phyloP scores from a whole-genome alignment of 2,113 vertebrate genomes.

The Psilopogon haemacephalus region DNA sequence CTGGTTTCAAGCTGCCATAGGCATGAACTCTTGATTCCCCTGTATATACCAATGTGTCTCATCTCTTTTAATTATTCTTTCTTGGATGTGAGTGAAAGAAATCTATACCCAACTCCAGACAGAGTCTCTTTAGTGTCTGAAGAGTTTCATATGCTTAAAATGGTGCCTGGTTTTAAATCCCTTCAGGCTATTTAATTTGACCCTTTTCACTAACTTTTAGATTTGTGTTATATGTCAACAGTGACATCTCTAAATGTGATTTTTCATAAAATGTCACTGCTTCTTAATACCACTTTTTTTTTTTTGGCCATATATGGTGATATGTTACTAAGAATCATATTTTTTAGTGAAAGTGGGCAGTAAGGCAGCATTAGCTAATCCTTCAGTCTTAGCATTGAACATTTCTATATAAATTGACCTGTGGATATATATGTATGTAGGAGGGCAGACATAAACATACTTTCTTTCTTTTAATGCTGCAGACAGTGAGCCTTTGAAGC shows the following conservation, averaged over 20 bases:
- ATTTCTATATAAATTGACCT: not conserved
- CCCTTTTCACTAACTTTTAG: not conserved
- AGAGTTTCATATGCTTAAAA: constrained; percentile 15
- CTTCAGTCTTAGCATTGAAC: too few species aligned
- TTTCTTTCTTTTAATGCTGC: not conserved
- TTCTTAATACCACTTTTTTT: not conserved
- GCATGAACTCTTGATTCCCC: not conserved
- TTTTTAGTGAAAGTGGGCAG: not conserved
- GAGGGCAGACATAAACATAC: not conserved
- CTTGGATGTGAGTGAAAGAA: not conserved
- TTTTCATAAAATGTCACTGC: not conserved
- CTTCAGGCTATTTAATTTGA: constrained; percentile 16
- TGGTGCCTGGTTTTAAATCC: not conserved
- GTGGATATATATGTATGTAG: not conserved
- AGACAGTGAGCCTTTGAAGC: not conserved
- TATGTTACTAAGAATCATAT: not conserved
- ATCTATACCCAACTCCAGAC: not conserved
- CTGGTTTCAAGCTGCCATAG: not conserved
- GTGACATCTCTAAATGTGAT: not conserved
- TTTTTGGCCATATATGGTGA: not conserved
- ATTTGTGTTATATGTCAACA: not conserved
- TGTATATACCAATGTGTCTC: not conserved
- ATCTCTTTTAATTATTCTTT: constrained; percentile 21
- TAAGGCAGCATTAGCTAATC: not conserved
- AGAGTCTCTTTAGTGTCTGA: not conserved